phyloP scores from a whole-genome alignment of 2,888 invertebrate genomes.

The Phasia obesa region DNA sequence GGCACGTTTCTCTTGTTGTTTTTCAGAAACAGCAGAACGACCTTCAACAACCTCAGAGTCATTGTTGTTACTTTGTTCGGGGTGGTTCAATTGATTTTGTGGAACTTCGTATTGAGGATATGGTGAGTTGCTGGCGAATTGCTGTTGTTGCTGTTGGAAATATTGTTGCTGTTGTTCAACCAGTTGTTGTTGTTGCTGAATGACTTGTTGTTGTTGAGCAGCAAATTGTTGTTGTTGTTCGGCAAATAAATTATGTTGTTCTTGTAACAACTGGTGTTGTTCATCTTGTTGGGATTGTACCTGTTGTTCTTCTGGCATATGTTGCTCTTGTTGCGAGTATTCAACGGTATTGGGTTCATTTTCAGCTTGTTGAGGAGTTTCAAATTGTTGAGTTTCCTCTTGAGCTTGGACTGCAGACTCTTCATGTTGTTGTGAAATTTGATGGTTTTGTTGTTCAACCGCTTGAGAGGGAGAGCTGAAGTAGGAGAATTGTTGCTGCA shows the following conservation, averaged over 20 bases:
- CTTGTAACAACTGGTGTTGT: conserved; percentile 35
- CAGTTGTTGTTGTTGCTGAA: conserved; percentile 53
- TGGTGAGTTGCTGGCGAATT: conserved; percentile 57
- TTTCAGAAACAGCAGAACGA: conserved; percentile 72
- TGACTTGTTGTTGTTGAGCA: conserved; percentile 61
- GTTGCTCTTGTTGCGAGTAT: conserved; percentile 71
- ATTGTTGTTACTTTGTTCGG: conserved; percentile 67
- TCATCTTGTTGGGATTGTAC: conserved; percentile 51
- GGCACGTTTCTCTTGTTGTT: conserved; percentile 25
- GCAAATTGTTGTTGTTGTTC: conserved; percentile 69
- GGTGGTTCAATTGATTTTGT: conserved; percentile 44
- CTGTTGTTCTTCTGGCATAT: conserved; percentile 48
- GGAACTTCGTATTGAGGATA: conserved; percentile 73
- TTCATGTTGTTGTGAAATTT: conserved; percentile 49
- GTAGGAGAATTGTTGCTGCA: conserved; percentile 54
- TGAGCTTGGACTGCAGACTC: conserved; percentile 46
- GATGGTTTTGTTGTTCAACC: conserved; percentile 31
- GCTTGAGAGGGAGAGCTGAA: conserved; percentile 35
- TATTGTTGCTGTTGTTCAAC: conserved; percentile 60
- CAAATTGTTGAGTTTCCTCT: conserved; percentile 51
- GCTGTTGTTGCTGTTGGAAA: conserved; percentile 56
- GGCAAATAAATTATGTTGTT: conserved; percentile 48
- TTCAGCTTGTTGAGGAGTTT: conserved; percentile 56
- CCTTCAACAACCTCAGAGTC: conserved; percentile 79
- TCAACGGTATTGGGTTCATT: conserved; percentile 75